phyloP scores from a whole-genome alignment of 2,113 vertebrate genomes.

The Epinephelus moara region DNA sequence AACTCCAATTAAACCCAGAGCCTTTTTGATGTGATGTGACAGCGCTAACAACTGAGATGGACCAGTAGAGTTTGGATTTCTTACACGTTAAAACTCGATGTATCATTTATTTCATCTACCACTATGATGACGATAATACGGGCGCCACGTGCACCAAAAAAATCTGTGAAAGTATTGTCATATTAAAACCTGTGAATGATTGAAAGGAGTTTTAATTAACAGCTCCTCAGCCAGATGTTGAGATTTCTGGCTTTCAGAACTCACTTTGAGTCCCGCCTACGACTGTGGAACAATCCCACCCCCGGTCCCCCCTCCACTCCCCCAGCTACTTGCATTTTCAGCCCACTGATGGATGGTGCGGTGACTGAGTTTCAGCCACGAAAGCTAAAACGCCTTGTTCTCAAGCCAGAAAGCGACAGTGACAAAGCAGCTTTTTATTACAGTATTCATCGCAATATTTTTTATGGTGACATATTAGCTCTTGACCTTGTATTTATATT shows the following conservation, averaged over 20 bases:
- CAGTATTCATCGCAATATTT: constrained; percentile 48
- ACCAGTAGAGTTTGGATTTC: background rate
- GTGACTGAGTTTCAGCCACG: constrained; percentile 27
- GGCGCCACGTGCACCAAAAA: background rate
- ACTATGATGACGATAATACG: background rate
- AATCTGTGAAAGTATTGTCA: background rate
- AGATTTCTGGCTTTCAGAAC: constrained; percentile 23
- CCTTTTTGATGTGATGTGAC: background rate
- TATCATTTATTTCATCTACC: background rate
- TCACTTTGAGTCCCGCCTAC: background rate
- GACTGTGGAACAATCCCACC: background rate
- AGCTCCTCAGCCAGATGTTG: background rate
- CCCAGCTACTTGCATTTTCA: constrained; percentile 36
- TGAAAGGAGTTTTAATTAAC: background rate
- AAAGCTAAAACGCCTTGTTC: constrained; percentile 41
- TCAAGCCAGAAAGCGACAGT: constrained; percentile 16
- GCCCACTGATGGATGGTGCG: constrained; percentile 51
- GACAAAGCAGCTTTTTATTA: constrained; percentile 39
- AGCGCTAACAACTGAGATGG: background rate
- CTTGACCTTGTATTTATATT: background rate
- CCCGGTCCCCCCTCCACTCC: background rate
- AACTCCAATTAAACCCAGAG: constrained; percentile 1
- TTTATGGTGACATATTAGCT: constrained; percentile 33
- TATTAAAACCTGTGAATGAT: too few species aligned
- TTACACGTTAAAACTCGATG: background rate